These are phyloP conservation scores for Gasteruption jaculator DNA, from an alignment of 2,888 invertebrate genomes.

Conservation along the genomic window DNA sequence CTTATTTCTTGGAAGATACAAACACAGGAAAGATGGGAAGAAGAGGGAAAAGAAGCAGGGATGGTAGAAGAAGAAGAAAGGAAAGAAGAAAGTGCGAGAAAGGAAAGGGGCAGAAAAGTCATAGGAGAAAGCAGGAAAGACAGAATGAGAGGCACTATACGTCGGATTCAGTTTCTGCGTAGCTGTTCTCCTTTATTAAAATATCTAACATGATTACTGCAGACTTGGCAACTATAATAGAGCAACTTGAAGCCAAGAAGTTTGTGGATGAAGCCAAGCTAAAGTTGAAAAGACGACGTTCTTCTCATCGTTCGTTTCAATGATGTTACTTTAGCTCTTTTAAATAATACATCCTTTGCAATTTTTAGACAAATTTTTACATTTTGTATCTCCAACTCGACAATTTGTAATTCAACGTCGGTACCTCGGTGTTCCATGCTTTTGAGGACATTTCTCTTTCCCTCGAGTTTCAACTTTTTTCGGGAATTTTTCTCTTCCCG, in stretches of 20 bases:
- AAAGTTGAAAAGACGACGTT: no score
- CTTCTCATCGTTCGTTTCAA: no score
- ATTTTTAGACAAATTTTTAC: no score
- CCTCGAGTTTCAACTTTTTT: no score
- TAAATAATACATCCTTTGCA: no score
- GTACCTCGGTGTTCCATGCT: no score
- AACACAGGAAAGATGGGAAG: constrained; percentile 11
- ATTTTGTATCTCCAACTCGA: no score
- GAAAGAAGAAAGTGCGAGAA: constrained; percentile 5
- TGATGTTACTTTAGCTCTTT: no score
- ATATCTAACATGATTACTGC: constrained; percentile 47
- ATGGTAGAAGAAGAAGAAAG: constrained; percentile 9
- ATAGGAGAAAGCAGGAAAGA: constrained; percentile 21
- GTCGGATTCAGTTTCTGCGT: constrained; percentile 32
- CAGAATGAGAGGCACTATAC: no score
- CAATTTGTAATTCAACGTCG: no score
- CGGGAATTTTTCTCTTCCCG: no score
- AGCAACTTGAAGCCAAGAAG: constrained; percentile 36
- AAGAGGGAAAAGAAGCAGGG: constrained; percentile 16
- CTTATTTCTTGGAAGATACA: constrained; percentile 16
- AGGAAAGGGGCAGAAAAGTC: background rate
- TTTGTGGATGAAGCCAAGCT: constrained; percentile 24
- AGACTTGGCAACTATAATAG: constrained; percentile 45
- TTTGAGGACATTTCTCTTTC: no score
- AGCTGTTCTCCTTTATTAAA: constrained; percentile 45